Evolutionary conservation across 1,140 invertebrate genomes (phyloP).

Genomic region (Linepithema humile): DNA sequence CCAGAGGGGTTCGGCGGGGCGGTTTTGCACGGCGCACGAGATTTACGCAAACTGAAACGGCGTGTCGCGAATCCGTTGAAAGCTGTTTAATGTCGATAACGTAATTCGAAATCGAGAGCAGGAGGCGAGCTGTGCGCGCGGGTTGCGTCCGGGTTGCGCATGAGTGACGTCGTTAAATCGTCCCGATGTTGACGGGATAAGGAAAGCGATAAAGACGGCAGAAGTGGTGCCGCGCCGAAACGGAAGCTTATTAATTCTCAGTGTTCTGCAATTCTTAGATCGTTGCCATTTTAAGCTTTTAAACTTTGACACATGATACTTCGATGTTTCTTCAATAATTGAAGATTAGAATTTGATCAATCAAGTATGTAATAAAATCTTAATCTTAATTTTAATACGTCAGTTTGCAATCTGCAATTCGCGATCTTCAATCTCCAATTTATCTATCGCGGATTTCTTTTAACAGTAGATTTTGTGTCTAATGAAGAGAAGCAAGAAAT

Average conservation of each 20-base stretch:
- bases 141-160: slow-evolving; percentile 7
- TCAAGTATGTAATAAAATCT: too few relatives aligned
- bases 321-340: neutral
- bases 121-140: neutral
- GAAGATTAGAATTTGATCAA: too few relatives aligned
- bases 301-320: neutral
- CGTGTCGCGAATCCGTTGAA: slow-evolving; percentile 60
- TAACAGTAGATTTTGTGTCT: too few relatives aligned
- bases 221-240: neutral
- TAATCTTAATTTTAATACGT: too few relatives aligned
- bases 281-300: neutral
- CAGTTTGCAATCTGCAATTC: too few relatives aligned
- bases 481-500: too few relatives aligned
- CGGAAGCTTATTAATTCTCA: neutral
- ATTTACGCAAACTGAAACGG: slow-evolving; percentile 31
- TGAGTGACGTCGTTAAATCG: slow-evolving; percentile 36
- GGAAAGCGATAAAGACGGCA: neutral
- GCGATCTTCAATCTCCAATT: too few relatives aligned
- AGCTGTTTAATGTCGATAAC: slow-evolving; percentile 67
- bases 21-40: slow-evolving; percentile 22
- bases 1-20: neutral
- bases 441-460: too few relatives aligned
- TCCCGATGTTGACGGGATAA: neutral
- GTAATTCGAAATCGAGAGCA: slow-evolving; percentile 64
- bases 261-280: neutral